phyloP scores from a whole-genome alignment of 2,888 invertebrate genomes.

The Phragmatobia fuliginosa region DNA sequence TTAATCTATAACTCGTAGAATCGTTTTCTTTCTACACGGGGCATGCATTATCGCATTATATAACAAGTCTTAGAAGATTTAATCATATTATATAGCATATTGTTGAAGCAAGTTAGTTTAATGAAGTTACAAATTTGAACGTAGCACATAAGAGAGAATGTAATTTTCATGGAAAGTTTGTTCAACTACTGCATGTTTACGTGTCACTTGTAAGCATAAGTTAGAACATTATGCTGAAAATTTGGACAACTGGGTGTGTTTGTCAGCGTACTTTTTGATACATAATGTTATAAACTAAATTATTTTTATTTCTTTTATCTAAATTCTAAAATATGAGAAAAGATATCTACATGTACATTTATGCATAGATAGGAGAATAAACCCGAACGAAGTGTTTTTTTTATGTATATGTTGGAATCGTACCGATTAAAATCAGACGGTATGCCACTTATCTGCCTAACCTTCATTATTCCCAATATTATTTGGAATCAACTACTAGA shows the following conservation, averaged over 20 bases:
- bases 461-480: no score
- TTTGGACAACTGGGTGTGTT: not conserved
- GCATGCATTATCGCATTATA: not conserved
- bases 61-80: not conserved
- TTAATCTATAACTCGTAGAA: not conserved
- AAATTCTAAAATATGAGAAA: not conserved
- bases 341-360: not conserved
- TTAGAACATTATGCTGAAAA: not conserved
- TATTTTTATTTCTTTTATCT: not conserved
- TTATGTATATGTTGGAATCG: no score
- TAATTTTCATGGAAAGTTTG: slow-evolving; percentile 12
- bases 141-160: not conserved
- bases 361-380: not conserved
- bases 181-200: slow-evolving; percentile 5
- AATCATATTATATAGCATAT: not conserved
- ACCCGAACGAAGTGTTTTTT: not conserved
- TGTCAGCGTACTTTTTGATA: not conserved
- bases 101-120: slow-evolving; percentile 5
- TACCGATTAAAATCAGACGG: no score
- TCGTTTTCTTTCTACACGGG: not conserved
- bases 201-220: slow-evolving; percentile 2
- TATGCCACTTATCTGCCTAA: no score
- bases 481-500: no score
- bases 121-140: slow-evolving; percentile 5
- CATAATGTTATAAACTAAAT: not conserved